Evolutionary conservation across 2,113 vertebrate species (phyloP).

Genomic region (Petrocephalus microphthalmus): DNA sequence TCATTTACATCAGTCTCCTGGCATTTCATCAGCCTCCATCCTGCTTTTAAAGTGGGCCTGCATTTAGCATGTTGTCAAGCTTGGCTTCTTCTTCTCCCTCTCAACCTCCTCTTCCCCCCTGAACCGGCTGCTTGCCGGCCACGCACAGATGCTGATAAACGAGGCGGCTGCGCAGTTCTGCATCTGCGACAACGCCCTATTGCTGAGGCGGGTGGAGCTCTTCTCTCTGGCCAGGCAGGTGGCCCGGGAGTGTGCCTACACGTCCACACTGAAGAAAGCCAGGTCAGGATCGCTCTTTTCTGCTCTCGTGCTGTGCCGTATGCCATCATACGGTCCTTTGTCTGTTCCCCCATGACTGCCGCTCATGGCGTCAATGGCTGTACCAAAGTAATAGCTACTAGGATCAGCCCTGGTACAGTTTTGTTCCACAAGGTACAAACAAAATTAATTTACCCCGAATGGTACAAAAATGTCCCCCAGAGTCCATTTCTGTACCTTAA

Average conservation of each 20-base stretch:
- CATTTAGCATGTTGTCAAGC: background rate
- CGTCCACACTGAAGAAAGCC: conserved; percentile 79
- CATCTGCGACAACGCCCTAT: conserved; percentile 82
- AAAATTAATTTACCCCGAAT: background rate
- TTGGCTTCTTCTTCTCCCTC: background rate
- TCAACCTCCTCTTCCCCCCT: background rate
- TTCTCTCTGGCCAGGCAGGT: conserved; percentile 90
- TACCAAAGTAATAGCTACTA: background rate
- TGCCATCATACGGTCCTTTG: background rate
- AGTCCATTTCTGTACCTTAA: background rate
- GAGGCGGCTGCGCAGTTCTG: conserved; percentile 95
- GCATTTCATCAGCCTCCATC: background rate
- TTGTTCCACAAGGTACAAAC: background rate
- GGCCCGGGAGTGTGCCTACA: conserved; percentile 88
- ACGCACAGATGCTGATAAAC: conserved; percentile 83
- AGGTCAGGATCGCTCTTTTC: conserved; percentile 56
- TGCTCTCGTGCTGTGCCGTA: background rate
- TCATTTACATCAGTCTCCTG: background rate
- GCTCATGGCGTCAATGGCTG: background rate
- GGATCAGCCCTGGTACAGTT: background rate
- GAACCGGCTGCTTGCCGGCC: conserved; percentile 26
- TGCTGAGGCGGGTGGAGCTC: conserved; percentile 86
- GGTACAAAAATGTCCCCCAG: background rate
- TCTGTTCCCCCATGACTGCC: background rate
- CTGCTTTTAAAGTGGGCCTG: background rate